phyloP scores from a whole-genome alignment of 2,113 vertebrate genomes.

The Phyllostomus discolor region DNA sequence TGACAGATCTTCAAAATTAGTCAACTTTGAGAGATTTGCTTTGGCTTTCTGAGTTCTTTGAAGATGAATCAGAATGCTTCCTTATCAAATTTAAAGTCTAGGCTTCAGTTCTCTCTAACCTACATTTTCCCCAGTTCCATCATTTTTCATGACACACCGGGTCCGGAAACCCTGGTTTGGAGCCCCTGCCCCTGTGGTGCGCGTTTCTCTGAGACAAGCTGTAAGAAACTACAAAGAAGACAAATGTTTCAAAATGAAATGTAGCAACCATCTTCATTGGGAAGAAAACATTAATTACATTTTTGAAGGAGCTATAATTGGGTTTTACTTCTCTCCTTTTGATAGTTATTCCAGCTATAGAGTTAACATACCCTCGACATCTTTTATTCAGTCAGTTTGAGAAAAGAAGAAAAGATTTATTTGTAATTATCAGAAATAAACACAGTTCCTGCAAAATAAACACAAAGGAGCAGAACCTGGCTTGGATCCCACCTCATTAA shows the following conservation, averaged over 20 bases:
- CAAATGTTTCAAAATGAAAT: conserved; percentile 49
- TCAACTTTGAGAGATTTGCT: conserved; percentile 68
- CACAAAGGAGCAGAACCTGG: conserved; percentile 83
- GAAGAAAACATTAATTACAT: conserved; percentile 70
- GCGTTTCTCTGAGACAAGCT: conserved; percentile 40
- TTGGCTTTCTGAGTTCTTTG: conserved; percentile 54
- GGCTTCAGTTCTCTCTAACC: background rate
- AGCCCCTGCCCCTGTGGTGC: background rate
- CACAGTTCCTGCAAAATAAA: conserved; percentile 80
- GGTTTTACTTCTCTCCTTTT: conserved; percentile 68
- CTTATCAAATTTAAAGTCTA: conserved; percentile 8
- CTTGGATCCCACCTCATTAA: conserved; percentile 79
- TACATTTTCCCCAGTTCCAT: background rate
- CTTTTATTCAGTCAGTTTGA: conserved; percentile 69
- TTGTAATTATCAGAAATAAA: conserved; percentile 83
- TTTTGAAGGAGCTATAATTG: conserved; percentile 65
- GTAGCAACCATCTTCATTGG: conserved; percentile 22
- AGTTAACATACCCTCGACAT: conserved; percentile 36
- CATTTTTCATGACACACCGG: background rate
- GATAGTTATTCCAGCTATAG: background rate
- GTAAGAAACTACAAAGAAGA: conserved; percentile 1
- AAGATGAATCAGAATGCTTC: conserved; percentile 36
- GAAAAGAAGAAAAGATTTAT: conserved; percentile 79
- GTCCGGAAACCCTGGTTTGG: background rate
- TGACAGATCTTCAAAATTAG: conserved; percentile 67